A percentile compares a stretch with the other conserved stretches of the same genome.
Conservation (phyloP, 2,888 invertebrate species). For the Belgica antarctica region DNA sequence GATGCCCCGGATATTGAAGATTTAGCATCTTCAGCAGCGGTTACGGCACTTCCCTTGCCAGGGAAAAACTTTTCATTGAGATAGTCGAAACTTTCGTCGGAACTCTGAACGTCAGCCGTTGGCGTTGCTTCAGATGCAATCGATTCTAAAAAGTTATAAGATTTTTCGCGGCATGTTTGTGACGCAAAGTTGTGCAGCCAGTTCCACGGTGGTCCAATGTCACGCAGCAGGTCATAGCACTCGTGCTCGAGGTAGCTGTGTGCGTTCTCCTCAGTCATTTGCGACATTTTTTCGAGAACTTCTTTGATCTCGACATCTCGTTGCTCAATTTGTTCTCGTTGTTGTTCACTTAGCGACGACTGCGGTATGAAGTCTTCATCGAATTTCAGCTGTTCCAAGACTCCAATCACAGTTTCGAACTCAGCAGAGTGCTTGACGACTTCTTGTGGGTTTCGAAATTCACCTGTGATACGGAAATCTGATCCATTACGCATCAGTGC, state of each 20-base stretch:
- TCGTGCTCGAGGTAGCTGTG: constrained; percentile 45
- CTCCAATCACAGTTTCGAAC: constrained; percentile 47
- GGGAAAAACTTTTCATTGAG: constrained; percentile 44
- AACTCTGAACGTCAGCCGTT: constrained; percentile 39
- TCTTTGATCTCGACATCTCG: constrained; percentile 44
- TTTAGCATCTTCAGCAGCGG: neutral
- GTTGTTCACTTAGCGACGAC: neutral
- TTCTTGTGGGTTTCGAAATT: constrained; percentile 44
- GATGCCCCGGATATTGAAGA: neutral
- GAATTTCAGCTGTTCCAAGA: constrained; percentile 44
- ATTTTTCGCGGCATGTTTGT: constrained; percentile 45
- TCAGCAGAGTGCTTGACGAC: constrained; percentile 46
- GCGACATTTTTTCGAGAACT: constrained; percentile 43
- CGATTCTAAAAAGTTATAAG: constrained; percentile 48
- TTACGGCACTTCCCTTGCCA: neutral
- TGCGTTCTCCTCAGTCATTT: constrained; percentile 28
- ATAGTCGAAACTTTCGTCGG: constrained; percentile 46
- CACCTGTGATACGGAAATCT: constrained; percentile 39
- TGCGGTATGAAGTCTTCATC: constrained; percentile 40
- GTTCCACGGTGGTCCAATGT: constrained; percentile 48
- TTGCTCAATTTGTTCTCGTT: constrained; percentile 43
- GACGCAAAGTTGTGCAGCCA: constrained; percentile 48
- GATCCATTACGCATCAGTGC: constrained; percentile 2
- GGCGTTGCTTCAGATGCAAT: constrained; percentile 46
- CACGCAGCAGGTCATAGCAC: constrained; percentile 46